Base-by-base conservation (phyloP, 2,888 invertebrate genomes). In the Meiosimyza platycephala region DNA sequence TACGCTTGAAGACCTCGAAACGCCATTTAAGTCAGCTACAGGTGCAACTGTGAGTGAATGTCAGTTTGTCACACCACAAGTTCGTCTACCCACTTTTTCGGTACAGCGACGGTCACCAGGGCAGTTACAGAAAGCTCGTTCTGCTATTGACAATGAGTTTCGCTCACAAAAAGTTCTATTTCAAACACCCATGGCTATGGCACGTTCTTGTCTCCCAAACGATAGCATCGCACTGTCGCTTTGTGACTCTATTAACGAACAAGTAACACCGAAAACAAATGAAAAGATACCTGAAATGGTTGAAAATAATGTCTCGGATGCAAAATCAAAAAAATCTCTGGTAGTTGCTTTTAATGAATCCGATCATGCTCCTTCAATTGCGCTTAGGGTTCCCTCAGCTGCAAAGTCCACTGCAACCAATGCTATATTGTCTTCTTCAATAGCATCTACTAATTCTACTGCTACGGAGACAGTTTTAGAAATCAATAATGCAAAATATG, bases 401-500 rank as follows among this genome's bases (percentile, higher is more conserved):
- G 40, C 1, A 40, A 40, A 9, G 6, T 40, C 40, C 9, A 9
- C 40, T 40, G 40, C 9, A 40, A 40, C 40, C 5, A 2, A 1
- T 1, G 9, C 9, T 6, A 1, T 5, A 40, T 40, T 40, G 9
- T 40, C 40, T 9, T 40, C 40, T 40, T 40, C 51, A 12, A 15
- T 63, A 6, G 68, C 67, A n/a, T 3, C 18, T 11, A 59, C 52
- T 15, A 55, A 22, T n/a, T 48, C 33, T 51, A 33, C 33, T 64
- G 22, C n/a, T 18, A 4, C 65, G 68, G 68, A 77, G 16, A 90
- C 90, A 78, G 89, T 88, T 16, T 88, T 92, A 15, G 86, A 81
- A 52, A 93, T 97, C 2, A 95, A 95, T 76, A 90, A 90, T 33
- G 91, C 90, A 66, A 90, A 91, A 40, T 98, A 96, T 86, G 88